Conservation (phyloP, 2,797 vertebrate genomes). For the Channa striata region DNA sequence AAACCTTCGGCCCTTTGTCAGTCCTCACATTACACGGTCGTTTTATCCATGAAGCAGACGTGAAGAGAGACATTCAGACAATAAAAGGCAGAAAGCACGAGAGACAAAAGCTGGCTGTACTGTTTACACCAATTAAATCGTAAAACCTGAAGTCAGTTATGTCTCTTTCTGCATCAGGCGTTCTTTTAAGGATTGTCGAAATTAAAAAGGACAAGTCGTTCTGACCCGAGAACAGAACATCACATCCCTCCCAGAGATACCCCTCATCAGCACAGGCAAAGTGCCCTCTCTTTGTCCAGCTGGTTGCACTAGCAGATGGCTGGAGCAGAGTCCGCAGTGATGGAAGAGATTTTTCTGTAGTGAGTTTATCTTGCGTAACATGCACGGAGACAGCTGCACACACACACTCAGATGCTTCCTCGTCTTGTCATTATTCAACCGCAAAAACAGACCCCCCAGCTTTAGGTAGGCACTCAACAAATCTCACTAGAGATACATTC, state of each 20-base stretch:
- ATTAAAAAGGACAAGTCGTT: conserved; percentile 41
- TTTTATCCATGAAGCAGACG: not conserved
- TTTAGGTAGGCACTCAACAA: conserved; percentile 4
- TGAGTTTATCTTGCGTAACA: not conserved
- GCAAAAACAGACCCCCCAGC: conserved; percentile 25
- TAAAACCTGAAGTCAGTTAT: conserved; percentile 30
- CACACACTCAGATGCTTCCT: conserved; percentile 7
- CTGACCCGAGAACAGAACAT: conserved; percentile 74
- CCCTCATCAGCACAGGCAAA: conserved; percentile 1
- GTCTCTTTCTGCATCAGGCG: conserved; percentile 49
- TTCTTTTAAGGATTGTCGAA: conserved; percentile 21
- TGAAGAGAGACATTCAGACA: conserved; percentile 12
- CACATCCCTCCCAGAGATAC: conserved; percentile 43
- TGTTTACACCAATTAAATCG: conserved; percentile 53
- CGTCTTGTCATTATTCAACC: conserved; percentile 16
- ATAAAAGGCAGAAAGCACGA: conserved; percentile 2
- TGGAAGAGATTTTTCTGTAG: not conserved
- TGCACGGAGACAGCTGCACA: not conserved
- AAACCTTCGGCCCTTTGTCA: too few species aligned
- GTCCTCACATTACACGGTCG: too few species aligned
- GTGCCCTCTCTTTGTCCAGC: conserved; percentile 14
- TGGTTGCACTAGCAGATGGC: conserved; percentile 18
- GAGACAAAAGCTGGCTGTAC: not conserved
- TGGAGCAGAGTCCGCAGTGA: conserved; percentile 15
- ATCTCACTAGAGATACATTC: conserved; percentile 15